Conservation (phyloP, 30 jellyfish, hydroid and myxozoan species). For the Nemopilema nomurai region DNA sequence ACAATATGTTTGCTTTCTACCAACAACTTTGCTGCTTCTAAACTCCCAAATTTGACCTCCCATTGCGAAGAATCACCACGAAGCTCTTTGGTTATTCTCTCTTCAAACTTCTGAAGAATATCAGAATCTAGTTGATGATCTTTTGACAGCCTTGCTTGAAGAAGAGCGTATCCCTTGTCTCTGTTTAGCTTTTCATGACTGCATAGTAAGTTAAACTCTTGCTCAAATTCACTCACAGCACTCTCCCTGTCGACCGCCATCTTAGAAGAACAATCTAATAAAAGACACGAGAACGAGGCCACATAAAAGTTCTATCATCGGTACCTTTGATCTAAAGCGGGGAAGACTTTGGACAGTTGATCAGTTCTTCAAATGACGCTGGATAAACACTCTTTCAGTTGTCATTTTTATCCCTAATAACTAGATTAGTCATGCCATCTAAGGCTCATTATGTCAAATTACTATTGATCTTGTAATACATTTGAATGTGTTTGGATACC, state of each 20-base stretch:
- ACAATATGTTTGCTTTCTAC: conserved; percentile 36
- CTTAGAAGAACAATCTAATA: neutral
- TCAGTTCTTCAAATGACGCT: too few relatives aligned
- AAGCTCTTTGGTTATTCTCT: neutral
- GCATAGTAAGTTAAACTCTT: conserved; percentile 74
- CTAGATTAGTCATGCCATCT: too few relatives aligned
- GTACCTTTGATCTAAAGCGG: too few relatives aligned
- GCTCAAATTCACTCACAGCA: conserved; percentile 21
- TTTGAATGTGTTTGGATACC: too few relatives aligned
- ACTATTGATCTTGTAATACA: too few relatives aligned
- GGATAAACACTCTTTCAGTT: too few relatives aligned
- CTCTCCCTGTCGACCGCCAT: conserved; percentile 18
- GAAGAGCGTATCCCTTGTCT: conserved; percentile 70
- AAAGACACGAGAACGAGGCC: too few relatives aligned
- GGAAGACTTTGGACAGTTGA: too few relatives aligned
- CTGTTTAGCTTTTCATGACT: conserved; percentile 87
- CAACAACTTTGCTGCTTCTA: conserved; percentile 70
- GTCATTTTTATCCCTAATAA: too few relatives aligned
- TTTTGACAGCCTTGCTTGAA: conserved; percentile 30
- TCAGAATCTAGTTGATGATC: conserved; percentile 1
- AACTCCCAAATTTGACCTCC: conserved; percentile 84
- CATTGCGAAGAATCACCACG: conserved; percentile 45
- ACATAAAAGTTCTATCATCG: too few relatives aligned
- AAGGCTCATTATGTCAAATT: too few relatives aligned
- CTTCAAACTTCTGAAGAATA: conserved; percentile 20